phyloP scores from a whole-genome alignment of 2,113 vertebrate species.

The Elgaria multicarinata region DNA sequence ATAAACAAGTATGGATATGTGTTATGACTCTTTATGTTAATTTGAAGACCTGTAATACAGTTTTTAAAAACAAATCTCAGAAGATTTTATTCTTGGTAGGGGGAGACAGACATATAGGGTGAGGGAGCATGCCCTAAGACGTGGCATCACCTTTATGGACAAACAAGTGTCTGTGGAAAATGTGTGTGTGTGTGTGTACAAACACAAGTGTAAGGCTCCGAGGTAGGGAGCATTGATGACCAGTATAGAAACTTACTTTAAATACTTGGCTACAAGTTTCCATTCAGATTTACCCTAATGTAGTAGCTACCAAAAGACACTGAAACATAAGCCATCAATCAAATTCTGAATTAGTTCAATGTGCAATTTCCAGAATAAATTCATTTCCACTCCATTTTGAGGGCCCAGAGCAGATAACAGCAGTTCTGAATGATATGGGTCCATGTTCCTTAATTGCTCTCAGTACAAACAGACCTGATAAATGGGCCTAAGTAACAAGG shows the following conservation, averaged over 20 bases:
- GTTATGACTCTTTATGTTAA: background rate
- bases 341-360: slow-evolving; percentile 68
- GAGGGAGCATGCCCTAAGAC: background rate
- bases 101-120: background rate
- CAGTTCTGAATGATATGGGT: background rate
- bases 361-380: slow-evolving; percentile 61
- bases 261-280: slow-evolving; percentile 70
- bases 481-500: background rate
- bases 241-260: slow-evolving; percentile 50
- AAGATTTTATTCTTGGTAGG: background rate
- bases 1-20: background rate
- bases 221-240: background rate
- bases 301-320: slow-evolving; percentile 65
- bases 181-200: too few relatives aligned
- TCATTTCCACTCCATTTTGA: background rate
- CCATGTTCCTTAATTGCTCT: background rate
- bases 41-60: background rate
- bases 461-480: background rate
- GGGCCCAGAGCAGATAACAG: background rate
- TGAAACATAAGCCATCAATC: slow-evolving; percentile 65
- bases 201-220: background rate
- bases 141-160: slow-evolving; percentile 33
- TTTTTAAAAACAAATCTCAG: background rate
- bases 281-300: slow-evolving; percentile 62
- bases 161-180: slow-evolving; percentile 21